These are phyloP conservation scores for Discoglossus pictus DNA, from an alignment of 2,797 vertebrate species.

Conservation along the genomic window DNA sequence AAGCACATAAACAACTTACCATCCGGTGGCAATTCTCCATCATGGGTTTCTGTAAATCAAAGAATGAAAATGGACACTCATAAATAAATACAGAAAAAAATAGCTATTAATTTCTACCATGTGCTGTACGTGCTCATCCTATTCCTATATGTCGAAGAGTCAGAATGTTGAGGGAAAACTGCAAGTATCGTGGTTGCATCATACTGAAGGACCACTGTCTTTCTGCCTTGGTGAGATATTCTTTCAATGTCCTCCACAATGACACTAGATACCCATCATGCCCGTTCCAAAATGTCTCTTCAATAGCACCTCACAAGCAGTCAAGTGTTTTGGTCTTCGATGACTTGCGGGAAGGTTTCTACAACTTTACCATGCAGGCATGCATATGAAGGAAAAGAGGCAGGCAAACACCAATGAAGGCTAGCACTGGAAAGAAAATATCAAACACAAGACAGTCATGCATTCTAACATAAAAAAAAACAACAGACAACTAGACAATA, in stretches of 20 bases:
- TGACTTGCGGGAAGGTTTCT: slow-evolving; percentile 10
- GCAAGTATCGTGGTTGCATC: not conserved
- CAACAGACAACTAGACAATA: too few relatives aligned
- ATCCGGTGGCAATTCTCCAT: slow-evolving; percentile 36
- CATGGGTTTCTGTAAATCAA: slow-evolving; percentile 21
- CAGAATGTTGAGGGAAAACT: slow-evolving; percentile 8
- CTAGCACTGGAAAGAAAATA: not conserved
- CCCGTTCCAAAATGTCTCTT: slow-evolving; percentile 31
- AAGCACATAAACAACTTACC: too few relatives aligned
- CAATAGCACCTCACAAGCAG: slow-evolving; percentile 6
- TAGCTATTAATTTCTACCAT: slow-evolving; percentile 1
- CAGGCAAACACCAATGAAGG: not conserved
- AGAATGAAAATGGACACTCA: slow-evolving; percentile 38
- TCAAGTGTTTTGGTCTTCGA: not conserved
- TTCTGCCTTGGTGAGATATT: slow-evolving; percentile 8
- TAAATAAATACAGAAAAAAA: slow-evolving; percentile 13
- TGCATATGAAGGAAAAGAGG: not conserved
- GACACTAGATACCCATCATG: slow-evolving; percentile 24
- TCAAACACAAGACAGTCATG: too few relatives aligned
- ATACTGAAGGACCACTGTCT: slow-evolving; percentile 6
- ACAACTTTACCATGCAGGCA: slow-evolving; percentile 23
- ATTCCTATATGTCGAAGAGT: slow-evolving; percentile 15
- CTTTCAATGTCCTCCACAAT: slow-evolving; percentile 14
- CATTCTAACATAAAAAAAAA: too few relatives aligned
- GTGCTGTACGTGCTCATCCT: not conserved